A percentile compares a stretch with the other conserved stretches of the same genome.
Conservation (phyloP, 2,888 invertebrate genomes). For the Tenthredo mesomela region DNA sequence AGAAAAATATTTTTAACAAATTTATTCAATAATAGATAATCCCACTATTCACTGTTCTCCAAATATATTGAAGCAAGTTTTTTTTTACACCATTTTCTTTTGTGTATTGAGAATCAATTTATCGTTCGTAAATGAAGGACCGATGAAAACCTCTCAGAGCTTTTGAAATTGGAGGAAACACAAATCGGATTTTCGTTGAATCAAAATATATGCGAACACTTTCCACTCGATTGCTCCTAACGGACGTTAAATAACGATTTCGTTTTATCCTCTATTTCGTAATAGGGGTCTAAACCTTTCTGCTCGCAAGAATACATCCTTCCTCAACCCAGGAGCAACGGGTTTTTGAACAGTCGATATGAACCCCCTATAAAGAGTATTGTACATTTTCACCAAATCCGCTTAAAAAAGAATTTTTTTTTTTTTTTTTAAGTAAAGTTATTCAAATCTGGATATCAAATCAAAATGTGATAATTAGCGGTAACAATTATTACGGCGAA, state of each 20-base stretch:
- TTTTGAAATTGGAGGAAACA: slow-evolving; percentile 11
- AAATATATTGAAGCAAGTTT: neutral
- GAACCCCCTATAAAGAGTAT: neutral
- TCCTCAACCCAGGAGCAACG: neutral
- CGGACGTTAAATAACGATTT: slow-evolving; percentile 38
- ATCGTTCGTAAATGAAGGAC: neutral
- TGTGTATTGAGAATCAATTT: neutral
- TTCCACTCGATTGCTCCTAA: neutral
- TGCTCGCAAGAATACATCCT: neutral
- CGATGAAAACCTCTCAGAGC: slow-evolving; percentile 5
- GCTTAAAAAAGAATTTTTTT: neutral
- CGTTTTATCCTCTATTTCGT: slow-evolving; percentile 10
- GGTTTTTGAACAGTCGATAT: slow-evolving; percentile 5
- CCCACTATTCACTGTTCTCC: neutral
- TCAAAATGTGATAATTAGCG: neutral
- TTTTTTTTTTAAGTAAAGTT: neutral
- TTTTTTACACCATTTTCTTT: neutral
- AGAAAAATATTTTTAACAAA: neutral
- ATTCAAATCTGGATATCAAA: neutral
- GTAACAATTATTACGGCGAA: neutral
- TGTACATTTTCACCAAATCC: neutral
- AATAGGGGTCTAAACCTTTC: slow-evolving; percentile 19
- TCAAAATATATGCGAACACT: slow-evolving; percentile 24
- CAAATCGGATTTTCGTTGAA: slow-evolving; percentile 18
- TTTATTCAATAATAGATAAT: neutral